Evolutionary conservation across 1,140 invertebrate species (phyloP), one percentile per base, ranked within the genome.

Genomic region (Panulirus ornatus): DNA sequence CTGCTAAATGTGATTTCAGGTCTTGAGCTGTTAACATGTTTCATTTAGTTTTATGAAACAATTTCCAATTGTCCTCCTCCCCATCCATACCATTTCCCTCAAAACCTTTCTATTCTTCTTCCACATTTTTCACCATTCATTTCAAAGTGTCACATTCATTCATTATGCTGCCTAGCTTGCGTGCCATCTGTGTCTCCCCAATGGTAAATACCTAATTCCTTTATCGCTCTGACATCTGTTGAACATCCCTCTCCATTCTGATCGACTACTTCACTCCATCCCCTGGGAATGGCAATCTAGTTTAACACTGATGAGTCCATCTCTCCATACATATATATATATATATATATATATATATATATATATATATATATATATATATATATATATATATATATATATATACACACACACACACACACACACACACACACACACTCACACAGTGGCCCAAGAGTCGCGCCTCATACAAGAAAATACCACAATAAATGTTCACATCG

Each of bases 371-470:
- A 3, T 75, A 36, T 16, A 36, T 30, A 75, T 75, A 16, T 30
- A 58, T 58, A 58, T 22, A 58, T 58, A 58, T 22, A 58, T 58
- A 58, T 58, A n/a, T n/a, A n/a, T n/a, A n/a, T n/a, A n/a, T n/a
- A n/a, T n/a, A n/a, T n/a, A n/a, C 58, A 63, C 58, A 63, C 58
- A 63, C 58, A 63, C 58, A 63, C 58, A 63, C 58, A 63, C 58
- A 63, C 58, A 63, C 58, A 63, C 58, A 63, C 58, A 63, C 58
- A 63, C 58, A 63, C 58, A 63, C 58, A 63, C 58, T 22, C 58
- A 63, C 58, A 63, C 58, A 63, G 19, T 22, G 19, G 27, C 58
- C 19, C 58, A 63, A 16, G 8, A n/a, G n/a, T n/a, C 58, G 8
- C 19, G 27, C 2, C 2, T 22, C 19, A 63, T 2, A 6, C 27